Percentiles rank a stretch among this genome's conserved stretches.
These are phyloP conservation scores for Orthonyx spaldingii DNA, from an alignment of 2,113 vertebrate genomes.

Conservation along the genomic window DNA sequence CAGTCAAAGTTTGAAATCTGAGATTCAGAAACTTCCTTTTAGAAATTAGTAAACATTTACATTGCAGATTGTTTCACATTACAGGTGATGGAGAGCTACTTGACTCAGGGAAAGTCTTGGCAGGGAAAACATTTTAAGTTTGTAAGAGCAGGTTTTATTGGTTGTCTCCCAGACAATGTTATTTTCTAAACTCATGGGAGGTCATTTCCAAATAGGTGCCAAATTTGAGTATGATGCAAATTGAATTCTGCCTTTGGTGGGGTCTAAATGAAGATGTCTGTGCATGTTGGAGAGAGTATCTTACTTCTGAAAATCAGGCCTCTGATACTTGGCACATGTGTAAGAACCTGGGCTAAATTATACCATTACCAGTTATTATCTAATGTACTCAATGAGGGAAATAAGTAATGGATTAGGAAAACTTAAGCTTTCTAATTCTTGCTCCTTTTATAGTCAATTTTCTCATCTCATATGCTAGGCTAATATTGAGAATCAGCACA, in stretches of 20 bases:
- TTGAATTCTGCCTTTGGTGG: neutral
- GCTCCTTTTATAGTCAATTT: neutral
- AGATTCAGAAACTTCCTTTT: neutral
- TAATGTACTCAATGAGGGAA: neutral
- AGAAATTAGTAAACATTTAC: neutral
- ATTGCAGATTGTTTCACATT: neutral
- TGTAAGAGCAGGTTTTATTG: neutral
- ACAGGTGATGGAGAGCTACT: neutral
- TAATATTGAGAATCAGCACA: neutral
- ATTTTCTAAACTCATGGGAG: neutral
- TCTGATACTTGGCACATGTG: neutral
- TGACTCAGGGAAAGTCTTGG: neutral
- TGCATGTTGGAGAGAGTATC: neutral
- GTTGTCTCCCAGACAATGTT: neutral
- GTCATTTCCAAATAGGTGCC: neutral
- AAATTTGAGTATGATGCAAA: neutral
- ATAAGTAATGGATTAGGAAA: neutral
- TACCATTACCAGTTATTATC: neutral
- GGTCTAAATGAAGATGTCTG: neutral
- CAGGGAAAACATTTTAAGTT: neutral
- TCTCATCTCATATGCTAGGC: neutral
- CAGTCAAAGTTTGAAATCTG: neutral
- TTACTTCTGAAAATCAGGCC: constrained; percentile 20
- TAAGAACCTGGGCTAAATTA: neutral
- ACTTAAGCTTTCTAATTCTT: neutral